Evolutionary conservation across 1,140 invertebrate genomes (phyloP), one percentile per base, ranked within the genome.

Genomic region (Phocides pigmalion): DNA sequence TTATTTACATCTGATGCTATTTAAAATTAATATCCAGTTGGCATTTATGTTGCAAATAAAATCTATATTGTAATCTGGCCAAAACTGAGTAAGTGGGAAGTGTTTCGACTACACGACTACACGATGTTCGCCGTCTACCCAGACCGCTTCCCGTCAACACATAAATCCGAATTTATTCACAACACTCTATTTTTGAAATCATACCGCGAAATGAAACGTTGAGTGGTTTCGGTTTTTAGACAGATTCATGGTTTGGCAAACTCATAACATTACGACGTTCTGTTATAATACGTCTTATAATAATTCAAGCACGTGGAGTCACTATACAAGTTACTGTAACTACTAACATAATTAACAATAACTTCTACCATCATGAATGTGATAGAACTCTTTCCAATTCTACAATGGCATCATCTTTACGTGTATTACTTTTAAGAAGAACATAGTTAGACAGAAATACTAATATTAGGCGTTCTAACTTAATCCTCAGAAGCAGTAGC

Each of bases 181-280:
- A 76, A 74, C 70, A 68, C 35, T 70, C 76, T 79, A 79, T 76
- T 79, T 76, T 70, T 72, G 69, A 64, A 68, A 65, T 44, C 61
- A 58, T 68, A 51, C 17, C 16, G 41, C 35, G 59, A 59, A 73
- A 47, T 39, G 54, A 61, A 67, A 72, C 72, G 58, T 62, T 68
- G 9, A 9, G 11, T 14, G n/a, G 25, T 51, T 51, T 15, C 12
- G 25, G 28, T 51, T 51, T 51, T 35, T 19, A 51, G 12, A 16
- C 15, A 41, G 28, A 51, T 51, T 32, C 15, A 51, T 35, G 25
- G 12, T 35, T 35, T 51, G 8, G 25, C 28, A 51, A 32, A 35
- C 49, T 17, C 28, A 37, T 51, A 51, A 51, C 49, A 16, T 35
- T 32, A 50, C 9, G 15, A 14, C 47, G 25, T 32, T 17, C n/a